Percentiles rank a stretch among this genome's conserved stretches.
phyloP scores from a whole-genome alignment of 2,797 vertebrate species.

The Chaunax sp. region DNA sequence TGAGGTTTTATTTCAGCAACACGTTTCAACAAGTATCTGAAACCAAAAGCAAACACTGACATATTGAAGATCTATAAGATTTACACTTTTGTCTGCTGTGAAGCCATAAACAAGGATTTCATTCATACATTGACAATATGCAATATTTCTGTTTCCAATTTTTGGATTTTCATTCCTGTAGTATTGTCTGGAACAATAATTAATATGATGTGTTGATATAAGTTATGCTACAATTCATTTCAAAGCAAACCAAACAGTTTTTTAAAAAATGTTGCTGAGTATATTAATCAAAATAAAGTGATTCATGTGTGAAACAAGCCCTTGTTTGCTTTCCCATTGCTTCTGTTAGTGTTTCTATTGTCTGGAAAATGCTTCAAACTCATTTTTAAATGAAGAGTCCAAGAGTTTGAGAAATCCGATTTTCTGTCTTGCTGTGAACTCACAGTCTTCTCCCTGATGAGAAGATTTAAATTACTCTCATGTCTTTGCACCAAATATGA shows the following conservation, averaged over 20 bases:
- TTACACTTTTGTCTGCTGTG: constrained; percentile 24
- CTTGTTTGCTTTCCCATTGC: constrained; percentile 27
- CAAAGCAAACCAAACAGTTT: constrained; percentile 45
- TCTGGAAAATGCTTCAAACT: background rate
- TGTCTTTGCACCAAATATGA: too few relatives aligned
- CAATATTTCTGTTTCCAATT: constrained; percentile 33
- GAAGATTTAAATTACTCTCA: too few relatives aligned
- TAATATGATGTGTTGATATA: constrained; percentile 39
- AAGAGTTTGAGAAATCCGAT: background rate
- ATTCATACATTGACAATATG: constrained; percentile 32
- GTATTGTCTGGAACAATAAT: constrained; percentile 31
- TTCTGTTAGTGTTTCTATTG: background rate
- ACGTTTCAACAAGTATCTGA: constrained; percentile 13
- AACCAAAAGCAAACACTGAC: constrained; percentile 24
- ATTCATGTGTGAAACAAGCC: constrained; percentile 56
- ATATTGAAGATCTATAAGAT: constrained; percentile 10
- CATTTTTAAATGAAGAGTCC: background rate
- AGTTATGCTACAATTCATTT: constrained; percentile 43
- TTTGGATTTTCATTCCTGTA: constrained; percentile 33
- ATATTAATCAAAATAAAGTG: constrained; percentile 70
- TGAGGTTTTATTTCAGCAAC: constrained; percentile 39
- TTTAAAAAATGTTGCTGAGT: constrained; percentile 35
- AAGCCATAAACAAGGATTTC: constrained; percentile 33
- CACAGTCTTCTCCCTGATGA: too few relatives aligned
- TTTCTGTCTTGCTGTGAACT: background rate